A percentile compares a stretch with the other conserved stretches of the same genome.
Evolutionary conservation across 2,797 vertebrate species (phyloP).

Genomic region (Amblyopsis hoosieri): DNA sequence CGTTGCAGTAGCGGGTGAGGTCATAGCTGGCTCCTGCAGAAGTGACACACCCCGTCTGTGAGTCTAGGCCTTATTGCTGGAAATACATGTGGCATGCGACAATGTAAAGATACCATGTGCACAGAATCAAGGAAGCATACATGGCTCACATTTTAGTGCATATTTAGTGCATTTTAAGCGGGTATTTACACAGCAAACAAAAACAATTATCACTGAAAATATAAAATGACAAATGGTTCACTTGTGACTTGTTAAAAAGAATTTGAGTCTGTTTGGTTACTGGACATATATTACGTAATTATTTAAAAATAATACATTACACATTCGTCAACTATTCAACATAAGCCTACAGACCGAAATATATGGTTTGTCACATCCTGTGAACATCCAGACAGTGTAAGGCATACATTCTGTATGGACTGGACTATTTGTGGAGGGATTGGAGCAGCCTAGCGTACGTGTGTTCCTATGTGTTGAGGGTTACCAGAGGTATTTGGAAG

Average conservation of each 20-base stretch:
- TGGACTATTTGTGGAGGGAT: constrained; percentile 59
- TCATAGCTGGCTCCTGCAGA: constrained; percentile 62
- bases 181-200: too few relatives aligned
- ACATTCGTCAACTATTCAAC: too few relatives aligned
- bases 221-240: too few relatives aligned
- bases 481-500: constrained; percentile 32
- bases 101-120: constrained; percentile 12
- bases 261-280: too few relatives aligned
- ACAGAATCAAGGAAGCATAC: constrained; percentile 3
- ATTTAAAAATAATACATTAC: too few relatives aligned
- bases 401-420: constrained; percentile 23
- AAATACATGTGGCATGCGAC: constrained; percentile 32
- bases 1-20: constrained; percentile 59
- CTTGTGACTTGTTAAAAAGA: too few relatives aligned
- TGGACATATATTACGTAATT: too few relatives aligned
- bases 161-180: too few relatives aligned
- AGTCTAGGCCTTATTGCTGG: constrained; percentile 45
- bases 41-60: constrained; percentile 59
- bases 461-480: background rate
- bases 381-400: constrained; percentile 41
- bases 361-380: constrained; percentile 37
- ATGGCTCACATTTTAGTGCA: background rate
- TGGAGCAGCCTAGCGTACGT: constrained; percentile 26
- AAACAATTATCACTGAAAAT: too few relatives aligned
- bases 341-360: too few relatives aligned